Conservation (phyloP, 2,113 vertebrate genomes). For the Podarcis cretensis region DNA sequence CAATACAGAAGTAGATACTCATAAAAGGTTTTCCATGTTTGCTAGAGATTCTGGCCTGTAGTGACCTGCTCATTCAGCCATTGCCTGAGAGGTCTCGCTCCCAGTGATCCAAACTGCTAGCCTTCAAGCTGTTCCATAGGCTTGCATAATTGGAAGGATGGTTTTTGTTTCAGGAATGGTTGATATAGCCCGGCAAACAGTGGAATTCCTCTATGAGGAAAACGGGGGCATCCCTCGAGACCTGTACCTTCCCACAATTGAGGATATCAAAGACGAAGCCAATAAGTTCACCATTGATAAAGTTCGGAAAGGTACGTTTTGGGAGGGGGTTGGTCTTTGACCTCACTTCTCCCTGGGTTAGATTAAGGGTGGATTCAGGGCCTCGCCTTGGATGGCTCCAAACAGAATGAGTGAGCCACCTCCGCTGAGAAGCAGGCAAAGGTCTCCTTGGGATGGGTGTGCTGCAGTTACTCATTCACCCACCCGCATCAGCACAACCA, state of each 20-base stretch:
- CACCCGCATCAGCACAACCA: too few species aligned
- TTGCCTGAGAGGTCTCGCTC: not conserved
- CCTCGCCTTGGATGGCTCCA: too few species aligned
- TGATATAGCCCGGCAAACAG: constrained; percentile 96
- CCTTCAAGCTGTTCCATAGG: not conserved
- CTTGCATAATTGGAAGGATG: fast-evolving
- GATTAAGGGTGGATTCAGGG: not conserved
- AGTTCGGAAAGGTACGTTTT: constrained; percentile 93
- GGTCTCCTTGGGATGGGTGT: not conserved
- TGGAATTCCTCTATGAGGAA: constrained; percentile 98
- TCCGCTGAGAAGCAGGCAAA: not conserved
- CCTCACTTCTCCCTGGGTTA: not conserved
- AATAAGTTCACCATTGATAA: constrained; percentile 99
- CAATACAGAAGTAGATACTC: too few species aligned
- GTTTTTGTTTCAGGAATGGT: constrained; percentile 85
- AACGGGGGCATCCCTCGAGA: constrained; percentile 97
- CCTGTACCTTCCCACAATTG: constrained; percentile 97
- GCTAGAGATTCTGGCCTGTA: not conserved
- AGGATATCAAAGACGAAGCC: constrained; percentile 98
- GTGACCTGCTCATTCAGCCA: not conserved
- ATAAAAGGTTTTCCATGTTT: not conserved
- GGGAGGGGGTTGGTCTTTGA: too few species aligned
- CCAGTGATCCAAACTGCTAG: not conserved
- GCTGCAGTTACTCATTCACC: not conserved
- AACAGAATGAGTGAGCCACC: not conserved